phyloP scores from a whole-genome alignment of 2,113 vertebrate genomes.

The Stegastes partitus region DNA sequence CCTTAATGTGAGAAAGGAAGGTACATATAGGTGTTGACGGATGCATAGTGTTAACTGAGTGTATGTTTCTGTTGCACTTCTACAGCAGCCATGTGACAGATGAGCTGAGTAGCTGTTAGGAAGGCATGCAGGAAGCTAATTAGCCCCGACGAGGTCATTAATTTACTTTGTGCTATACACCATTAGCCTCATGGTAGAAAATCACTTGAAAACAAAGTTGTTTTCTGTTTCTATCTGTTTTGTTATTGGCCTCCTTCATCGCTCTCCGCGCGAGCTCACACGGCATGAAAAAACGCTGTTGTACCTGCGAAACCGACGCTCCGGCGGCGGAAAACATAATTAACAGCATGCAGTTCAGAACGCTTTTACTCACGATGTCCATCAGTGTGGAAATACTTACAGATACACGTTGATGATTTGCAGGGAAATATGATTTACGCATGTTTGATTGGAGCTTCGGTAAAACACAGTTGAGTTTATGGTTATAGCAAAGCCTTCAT shows the following conservation, averaged over 20 bases:
- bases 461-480: constrained; percentile 18
- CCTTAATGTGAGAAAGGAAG: neutral
- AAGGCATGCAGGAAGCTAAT: constrained; percentile 43
- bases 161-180: constrained; percentile 36
- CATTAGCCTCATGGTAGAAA: constrained; percentile 47
- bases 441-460: neutral
- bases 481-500: constrained; percentile 30
- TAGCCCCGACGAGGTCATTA: constrained; percentile 49
- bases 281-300: neutral
- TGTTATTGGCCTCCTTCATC: constrained; percentile 26
- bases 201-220: constrained; percentile 51
- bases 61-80: constrained; percentile 4
- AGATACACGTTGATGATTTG: neutral
- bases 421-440: constrained; percentile 6
- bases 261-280: neutral
- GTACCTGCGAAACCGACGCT: constrained; percentile 1
- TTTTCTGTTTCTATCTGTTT: constrained; percentile 38
- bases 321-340: constrained; percentile 3
- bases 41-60: neutral
- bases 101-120: constrained; percentile 41
- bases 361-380: neutral
- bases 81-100: constrained; percentile 28
- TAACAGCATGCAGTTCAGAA: constrained; percentile 4
- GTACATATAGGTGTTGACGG: neutral
- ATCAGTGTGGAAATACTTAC: neutral